Conservation (phyloP, 2,113 vertebrate genomes). For the Empidonax traillii region DNA sequence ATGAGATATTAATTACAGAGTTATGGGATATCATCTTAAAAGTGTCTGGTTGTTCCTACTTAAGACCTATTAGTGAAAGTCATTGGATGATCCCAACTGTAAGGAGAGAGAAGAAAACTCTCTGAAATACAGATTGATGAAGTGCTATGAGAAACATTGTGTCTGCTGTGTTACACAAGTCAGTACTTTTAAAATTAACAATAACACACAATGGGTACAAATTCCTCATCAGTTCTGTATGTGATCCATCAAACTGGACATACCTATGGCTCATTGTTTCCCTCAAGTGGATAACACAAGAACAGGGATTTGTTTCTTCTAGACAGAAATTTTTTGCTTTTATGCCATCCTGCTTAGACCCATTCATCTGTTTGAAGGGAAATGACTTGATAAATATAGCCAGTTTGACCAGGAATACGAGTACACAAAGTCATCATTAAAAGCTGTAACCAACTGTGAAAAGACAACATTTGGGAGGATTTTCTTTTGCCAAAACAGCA, state of each 20-base stretch:
- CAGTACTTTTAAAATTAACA: neutral
- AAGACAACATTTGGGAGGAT: neutral
- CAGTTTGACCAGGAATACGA: neutral
- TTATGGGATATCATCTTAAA: neutral
- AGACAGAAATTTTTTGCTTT: neutral
- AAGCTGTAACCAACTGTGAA: neutral
- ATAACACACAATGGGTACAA: neutral
- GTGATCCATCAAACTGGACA: neutral
- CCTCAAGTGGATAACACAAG: slow-evolving; percentile 37
- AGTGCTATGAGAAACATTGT: neutral
- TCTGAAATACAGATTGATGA: accelerated
- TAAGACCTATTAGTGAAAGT: neutral
- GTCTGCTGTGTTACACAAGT: neutral
- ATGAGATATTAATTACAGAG: neutral
- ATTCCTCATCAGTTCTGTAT: neutral
- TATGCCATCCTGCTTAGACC: neutral
- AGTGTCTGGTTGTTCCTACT: neutral
- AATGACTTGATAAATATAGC: neutral
- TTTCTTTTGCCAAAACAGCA: neutral
- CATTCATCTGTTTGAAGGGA: neutral
- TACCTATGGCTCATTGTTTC: slow-evolving; percentile 40
- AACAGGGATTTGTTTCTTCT: neutral
- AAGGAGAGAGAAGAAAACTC: neutral
- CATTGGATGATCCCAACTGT: neutral
- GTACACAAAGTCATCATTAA: neutral